A percentile compares a stretch with the other conserved stretches of the same genome.
Conservation (phyloP, 2,888 invertebrate species). For the Euphydryas editha region DNA sequence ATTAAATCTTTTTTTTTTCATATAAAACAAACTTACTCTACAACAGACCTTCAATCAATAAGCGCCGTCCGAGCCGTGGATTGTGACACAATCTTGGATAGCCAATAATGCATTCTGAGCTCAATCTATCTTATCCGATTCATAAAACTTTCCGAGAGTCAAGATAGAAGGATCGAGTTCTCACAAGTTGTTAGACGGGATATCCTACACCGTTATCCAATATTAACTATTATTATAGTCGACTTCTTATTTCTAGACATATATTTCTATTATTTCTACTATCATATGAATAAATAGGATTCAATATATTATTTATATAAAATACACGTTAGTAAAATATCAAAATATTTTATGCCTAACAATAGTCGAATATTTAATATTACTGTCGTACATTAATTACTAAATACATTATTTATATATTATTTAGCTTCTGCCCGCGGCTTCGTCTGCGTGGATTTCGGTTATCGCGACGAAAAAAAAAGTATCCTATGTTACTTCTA, state of each 20-base stretch:
- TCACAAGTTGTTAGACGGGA: slow-evolving; percentile 56
- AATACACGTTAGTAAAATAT: no score
- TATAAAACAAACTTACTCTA: background rate
- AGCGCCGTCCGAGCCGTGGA: slow-evolving; percentile 39
- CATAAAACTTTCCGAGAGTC: slow-evolving; percentile 70
- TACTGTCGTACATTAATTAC: no score
- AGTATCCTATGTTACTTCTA: no score
- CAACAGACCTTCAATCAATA: slow-evolving; percentile 35
- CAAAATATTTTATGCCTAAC: no score
- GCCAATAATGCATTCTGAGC: slow-evolving; percentile 73
- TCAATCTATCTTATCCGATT: slow-evolving; percentile 72
- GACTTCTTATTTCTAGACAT: slow-evolving; percentile 6
- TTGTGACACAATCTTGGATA: slow-evolving; percentile 68
- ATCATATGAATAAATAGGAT: background rate
- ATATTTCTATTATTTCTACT: background rate
- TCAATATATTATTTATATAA: background rate
- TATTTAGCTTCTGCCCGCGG: no score
- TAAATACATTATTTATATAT: no score
- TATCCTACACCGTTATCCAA: slow-evolving; percentile 30
- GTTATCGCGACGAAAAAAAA: no score
- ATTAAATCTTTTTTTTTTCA: background rate
- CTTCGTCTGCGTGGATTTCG: no score
- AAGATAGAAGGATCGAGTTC: slow-evolving; percentile 62
- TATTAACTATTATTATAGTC: slow-evolving; percentile 20
- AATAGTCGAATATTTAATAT: no score